These are phyloP conservation scores for Arctocebus calabarensis DNA, from an alignment of 2,797 vertebrate species.

Conservation along the genomic window DNA sequence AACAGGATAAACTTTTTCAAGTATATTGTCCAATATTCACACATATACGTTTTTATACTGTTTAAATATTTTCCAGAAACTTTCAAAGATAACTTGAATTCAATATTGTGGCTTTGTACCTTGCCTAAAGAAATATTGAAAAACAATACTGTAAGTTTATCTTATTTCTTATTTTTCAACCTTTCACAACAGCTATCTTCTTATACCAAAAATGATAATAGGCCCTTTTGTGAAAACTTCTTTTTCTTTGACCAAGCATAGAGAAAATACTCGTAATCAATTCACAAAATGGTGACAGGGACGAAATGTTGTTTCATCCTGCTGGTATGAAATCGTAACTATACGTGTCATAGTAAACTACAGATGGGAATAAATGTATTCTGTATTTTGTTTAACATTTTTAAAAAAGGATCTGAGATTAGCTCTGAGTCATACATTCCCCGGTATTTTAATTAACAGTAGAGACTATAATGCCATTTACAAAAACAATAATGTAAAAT, in stretches of 20 bases:
- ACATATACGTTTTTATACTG: neutral
- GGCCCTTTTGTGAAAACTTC: neutral
- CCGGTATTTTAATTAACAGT: conserved; percentile 44
- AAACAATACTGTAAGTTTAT: neutral
- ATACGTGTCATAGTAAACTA: neutral
- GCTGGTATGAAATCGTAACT: neutral
- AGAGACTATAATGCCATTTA: neutral
- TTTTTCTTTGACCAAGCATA: neutral
- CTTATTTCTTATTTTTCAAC: neutral
- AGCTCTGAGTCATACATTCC: neutral
- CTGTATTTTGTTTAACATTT: conserved; percentile 2
- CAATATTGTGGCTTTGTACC: neutral
- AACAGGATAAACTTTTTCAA: neutral
- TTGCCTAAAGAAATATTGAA: neutral
- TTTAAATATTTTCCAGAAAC: neutral
- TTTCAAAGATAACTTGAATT: neutral
- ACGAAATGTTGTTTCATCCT: neutral
- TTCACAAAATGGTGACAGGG: neutral
- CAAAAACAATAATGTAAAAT: conserved; percentile 25
- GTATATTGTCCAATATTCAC: neutral
- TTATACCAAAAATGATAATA: neutral
- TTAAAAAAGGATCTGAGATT: conserved; percentile 29
- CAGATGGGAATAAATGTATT: neutral
- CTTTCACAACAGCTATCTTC: neutral
- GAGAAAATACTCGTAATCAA: conserved; percentile 1